Conservation (phyloP, 2,113 vertebrate genomes). For the Suncus etruscus region DNA sequence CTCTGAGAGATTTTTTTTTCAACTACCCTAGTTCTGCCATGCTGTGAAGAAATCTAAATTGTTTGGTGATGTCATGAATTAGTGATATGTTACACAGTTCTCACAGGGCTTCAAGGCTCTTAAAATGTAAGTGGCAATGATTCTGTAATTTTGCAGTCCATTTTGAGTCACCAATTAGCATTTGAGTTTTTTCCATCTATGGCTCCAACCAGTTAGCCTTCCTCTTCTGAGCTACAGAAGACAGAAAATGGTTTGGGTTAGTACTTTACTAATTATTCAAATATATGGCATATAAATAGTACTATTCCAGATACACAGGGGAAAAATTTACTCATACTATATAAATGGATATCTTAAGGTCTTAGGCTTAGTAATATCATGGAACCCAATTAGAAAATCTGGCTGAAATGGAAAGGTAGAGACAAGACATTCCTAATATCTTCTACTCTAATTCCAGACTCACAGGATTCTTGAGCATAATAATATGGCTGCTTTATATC, state of each 20-base stretch:
- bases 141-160: not conserved
- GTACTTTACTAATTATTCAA: slow-evolving; percentile 23
- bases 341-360: not conserved
- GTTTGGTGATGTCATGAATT: not conserved
- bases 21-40: not conserved
- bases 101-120: not conserved
- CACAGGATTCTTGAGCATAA: not conserved
- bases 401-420: slow-evolving; percentile 24
- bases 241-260: slow-evolving; percentile 19
- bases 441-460: not conserved
- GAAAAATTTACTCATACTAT: slow-evolving; percentile 25
- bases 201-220: not conserved
- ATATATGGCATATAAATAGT: not conserved
- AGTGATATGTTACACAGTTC: not conserved
- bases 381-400: slow-evolving; percentile 16
- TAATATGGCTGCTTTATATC: not conserved
- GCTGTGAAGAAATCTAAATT: not conserved
- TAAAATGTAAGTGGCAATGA: not conserved
- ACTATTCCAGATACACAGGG: slow-evolving; percentile 32
- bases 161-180: not conserved
- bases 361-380: not conserved
- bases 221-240: slow-evolving; percentile 16
- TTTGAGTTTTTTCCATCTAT: not conserved
- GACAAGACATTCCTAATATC: not conserved
- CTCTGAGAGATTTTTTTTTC: not conserved